These are phyloP conservation scores for Solenopsis invicta DNA, from an alignment of 1,140 invertebrate genomes.

Conservation along the genomic window DNA sequence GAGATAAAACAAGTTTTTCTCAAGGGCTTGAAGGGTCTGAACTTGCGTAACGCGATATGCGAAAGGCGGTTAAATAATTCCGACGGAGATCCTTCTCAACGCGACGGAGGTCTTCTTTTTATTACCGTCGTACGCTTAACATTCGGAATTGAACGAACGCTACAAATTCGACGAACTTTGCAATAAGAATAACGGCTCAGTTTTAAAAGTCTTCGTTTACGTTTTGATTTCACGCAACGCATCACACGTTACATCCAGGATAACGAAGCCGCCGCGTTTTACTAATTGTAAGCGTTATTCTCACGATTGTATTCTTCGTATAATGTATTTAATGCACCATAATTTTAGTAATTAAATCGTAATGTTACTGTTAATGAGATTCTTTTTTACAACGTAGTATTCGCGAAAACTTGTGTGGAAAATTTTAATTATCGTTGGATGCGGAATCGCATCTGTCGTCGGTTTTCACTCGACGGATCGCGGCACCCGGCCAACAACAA, in stretches of 20 bases:
- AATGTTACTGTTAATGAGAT: background rate
- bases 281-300: conserved; percentile 2
- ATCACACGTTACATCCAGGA: background rate
- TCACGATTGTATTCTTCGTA: background rate
- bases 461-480: background rate
- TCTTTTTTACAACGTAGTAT: background rate
- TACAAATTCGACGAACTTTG: background rate
- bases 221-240: conserved; percentile 4
- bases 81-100: background rate
- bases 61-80: background rate
- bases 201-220: background rate
- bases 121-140: background rate
- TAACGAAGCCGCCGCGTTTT: background rate
- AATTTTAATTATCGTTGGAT: conserved; percentile 12
- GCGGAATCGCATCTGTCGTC: background rate
- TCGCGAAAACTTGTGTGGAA: background rate
- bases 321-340: background rate
- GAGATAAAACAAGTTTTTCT: conserved; percentile 2
- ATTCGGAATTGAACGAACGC: background rate
- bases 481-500: background rate
- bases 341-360: conserved; percentile 10
- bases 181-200: background rate
- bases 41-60: background rate
- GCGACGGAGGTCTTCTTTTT: background rate
- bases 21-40: background rate